These are phyloP conservation scores for Plebejus anna DNA, from an alignment of 2,888 invertebrate species.

Conservation along the genomic window DNA sequence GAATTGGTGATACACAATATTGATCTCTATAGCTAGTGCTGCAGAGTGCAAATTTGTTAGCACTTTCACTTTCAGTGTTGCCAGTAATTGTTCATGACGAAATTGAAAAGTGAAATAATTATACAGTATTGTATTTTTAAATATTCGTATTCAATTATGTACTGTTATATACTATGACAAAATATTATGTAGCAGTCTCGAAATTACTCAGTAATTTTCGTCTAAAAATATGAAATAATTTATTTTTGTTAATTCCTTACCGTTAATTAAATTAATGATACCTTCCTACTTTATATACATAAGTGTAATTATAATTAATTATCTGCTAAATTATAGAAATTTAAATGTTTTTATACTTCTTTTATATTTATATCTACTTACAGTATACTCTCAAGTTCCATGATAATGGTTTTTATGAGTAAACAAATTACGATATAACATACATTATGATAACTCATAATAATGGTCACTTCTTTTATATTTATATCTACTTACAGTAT, in stretches of 20 bases:
- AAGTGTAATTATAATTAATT: conserved; percentile 18
- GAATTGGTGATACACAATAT: not conserved
- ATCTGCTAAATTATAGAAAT: not conserved
- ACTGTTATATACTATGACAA: not conserved
- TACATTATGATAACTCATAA: not conserved
- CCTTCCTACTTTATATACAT: not conserved
- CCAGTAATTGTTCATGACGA: not conserved
- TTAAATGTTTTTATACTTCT: not conserved
- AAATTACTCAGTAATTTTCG: not conserved
- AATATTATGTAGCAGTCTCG: not conserved
- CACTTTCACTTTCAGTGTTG: conserved; percentile 4
- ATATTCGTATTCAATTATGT: not conserved
- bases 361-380: not conserved
- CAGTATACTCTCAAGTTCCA: conserved; percentile 16
- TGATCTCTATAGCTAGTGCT: not conserved
- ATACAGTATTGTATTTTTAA: not conserved
- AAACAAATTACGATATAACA: not conserved
- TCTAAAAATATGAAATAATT: not conserved
- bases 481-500: not conserved
- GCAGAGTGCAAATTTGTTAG: conserved; percentile 1
- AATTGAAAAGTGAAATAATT: not conserved
- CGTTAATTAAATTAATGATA: conserved; percentile 2
- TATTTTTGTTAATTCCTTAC: not conserved
- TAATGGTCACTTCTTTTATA: not conserved
- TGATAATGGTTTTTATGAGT: conserved; percentile 12